Evolutionary conservation across 2,888 invertebrate species (phyloP), one percentile per base, ranked within the genome.

Genomic region (Cheilosia vernalis): DNA sequence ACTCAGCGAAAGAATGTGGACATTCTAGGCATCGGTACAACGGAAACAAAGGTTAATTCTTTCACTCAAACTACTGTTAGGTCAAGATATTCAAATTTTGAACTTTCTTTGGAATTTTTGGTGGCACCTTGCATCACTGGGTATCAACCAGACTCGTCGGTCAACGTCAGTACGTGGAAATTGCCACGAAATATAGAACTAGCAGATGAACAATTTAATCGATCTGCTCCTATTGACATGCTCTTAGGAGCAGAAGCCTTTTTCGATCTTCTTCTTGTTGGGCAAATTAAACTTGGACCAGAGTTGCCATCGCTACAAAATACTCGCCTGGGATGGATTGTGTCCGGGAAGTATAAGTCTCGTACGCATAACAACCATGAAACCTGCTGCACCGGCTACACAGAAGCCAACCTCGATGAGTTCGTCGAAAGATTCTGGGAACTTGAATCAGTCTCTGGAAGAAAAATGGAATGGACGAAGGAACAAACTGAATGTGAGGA

Each of bases 401-500:
- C 2, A 5, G 58, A 40, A n/a, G 37, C 2, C n/a, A 5, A 13
- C 27, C 19, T 58, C 10, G 27, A 40, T 21, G n/a, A 37, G 13
- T 40, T 27, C n/a, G 19, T 58, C 13, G 58, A 37, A 27, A 58
- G 40, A 15, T 56, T 56, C 33, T 56, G 33, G 56, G 56, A 56
- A 15, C 56, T 56, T 10, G 33, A 56, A 37, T 9, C 56, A 56
- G 56, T 56, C 2, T 17, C 30, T 19, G 56, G 37, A 2, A 27
- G 51, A 53, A 13, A 27, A 27, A 15, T 53, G 51, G 42, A 42
- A 42, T 42, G 42, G 4, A 42, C 42, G n/a, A 42, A 42, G n/a
- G 83, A 69, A 63, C 55, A 64, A 58, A 56, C 47, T 3, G 37
- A 53, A 53, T 64, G 69, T 47, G 74, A 84, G 10, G 55, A 60